These are phyloP conservation scores for Caranx melampygus DNA, from an alignment of 2,113 vertebrate genomes.

Conservation along the genomic window DNA sequence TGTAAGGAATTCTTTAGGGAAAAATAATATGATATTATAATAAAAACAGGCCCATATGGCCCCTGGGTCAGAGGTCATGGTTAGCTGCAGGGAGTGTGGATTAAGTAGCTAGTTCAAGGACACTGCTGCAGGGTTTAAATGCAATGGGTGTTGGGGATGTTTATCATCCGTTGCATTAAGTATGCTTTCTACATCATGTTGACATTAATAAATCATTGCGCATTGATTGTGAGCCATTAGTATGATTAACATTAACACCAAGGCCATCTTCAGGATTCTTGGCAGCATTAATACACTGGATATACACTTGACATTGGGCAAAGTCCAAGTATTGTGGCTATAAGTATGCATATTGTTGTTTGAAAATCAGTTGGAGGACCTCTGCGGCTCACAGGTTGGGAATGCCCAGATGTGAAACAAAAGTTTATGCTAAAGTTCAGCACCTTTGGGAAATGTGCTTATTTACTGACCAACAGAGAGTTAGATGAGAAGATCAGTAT, in stretches of 20 bases:
- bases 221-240: constrained; percentile 43
- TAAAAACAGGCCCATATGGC: no score
- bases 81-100: neutral
- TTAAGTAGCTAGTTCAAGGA: constrained; percentile 11
- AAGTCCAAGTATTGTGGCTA: neutral
- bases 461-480: no score
- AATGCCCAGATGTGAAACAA: neutral
- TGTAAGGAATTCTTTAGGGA: no score
- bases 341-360: no score
- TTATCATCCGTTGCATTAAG: constrained; percentile 19
- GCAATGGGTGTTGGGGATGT: constrained; percentile 1
- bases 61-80: neutral
- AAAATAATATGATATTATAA: no score
- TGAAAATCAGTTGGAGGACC: no score
- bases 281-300: constrained; percentile 1
- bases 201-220: constrained; percentile 35
- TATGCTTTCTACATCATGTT: constrained; percentile 3
- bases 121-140: neutral
- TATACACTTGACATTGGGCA: neutral
- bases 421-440: neutral
- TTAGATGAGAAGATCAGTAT: neutral
- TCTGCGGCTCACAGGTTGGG: no score
- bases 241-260: constrained; percentile 21
- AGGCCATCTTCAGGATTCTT: neutral
- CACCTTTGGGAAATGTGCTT: neutral